A percentile compares a stretch with the other conserved stretches of the same genome.
Conservation (phyloP, 1,140 invertebrate genomes). For the Drosophila orosa region DNA sequence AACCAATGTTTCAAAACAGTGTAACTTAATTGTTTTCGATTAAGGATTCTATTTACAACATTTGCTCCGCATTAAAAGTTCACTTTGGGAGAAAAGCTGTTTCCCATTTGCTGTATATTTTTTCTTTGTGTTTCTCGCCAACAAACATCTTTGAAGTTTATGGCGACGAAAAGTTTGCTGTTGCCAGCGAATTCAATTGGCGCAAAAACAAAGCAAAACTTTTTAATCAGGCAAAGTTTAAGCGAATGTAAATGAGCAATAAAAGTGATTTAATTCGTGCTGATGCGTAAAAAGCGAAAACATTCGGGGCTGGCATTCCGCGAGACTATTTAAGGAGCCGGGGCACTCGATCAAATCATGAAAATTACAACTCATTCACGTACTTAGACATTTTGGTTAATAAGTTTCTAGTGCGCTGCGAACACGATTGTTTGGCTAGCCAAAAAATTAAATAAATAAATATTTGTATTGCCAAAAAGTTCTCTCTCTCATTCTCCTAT, state of each 20-base stretch:
- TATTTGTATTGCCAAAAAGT: conserved; percentile 45
- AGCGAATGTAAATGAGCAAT: conserved; percentile 41
- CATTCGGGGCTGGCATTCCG: conserved; percentile 23
- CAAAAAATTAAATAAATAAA: conserved; percentile 51
- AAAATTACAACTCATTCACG: conserved; percentile 41
- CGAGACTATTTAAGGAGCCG: conserved; percentile 32
- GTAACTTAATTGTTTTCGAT: conserved; percentile 1
- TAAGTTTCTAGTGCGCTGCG: conserved; percentile 39
- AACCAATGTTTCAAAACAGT: background rate
- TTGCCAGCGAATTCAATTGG: conserved; percentile 36
- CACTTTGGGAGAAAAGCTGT: background rate
- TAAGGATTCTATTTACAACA: conserved; percentile 8
- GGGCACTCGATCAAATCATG: conserved; percentile 43
- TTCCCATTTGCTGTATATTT: background rate
- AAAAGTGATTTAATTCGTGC: conserved; percentile 33
- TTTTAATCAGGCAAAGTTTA: conserved; percentile 35
- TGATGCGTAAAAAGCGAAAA: conserved; percentile 50
- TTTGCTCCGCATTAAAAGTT: conserved; percentile 4
- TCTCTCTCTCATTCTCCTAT: conserved; percentile 10
- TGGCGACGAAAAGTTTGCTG: conserved; percentile 19
- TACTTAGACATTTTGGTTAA: conserved; percentile 32
- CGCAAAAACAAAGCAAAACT: conserved; percentile 22
- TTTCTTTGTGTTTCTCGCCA: conserved; percentile 2
- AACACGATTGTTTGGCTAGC: conserved; percentile 46
- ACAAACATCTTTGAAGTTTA: conserved; percentile 49